Base-by-base conservation (phyloP, 2,888 invertebrate genomes). In the Drosophila yooni region DNA sequence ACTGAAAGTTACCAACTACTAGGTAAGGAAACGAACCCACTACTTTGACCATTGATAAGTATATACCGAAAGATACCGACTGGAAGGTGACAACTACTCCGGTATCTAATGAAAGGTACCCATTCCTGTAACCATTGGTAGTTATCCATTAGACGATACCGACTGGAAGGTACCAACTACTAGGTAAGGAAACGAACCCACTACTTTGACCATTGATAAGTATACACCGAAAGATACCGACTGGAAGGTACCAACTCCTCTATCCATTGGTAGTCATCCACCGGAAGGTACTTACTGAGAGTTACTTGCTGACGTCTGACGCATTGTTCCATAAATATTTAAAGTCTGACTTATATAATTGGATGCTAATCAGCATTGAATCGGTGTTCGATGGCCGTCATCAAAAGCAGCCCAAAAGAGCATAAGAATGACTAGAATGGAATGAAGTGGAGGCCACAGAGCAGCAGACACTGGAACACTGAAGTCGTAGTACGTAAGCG, bases 351-450 rank as follows among this genome's bases (percentile, higher is more conserved):
- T 15, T 8, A 15, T 15, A 15, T 46, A 25, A 46, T 25, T 15
- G 46, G 25, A 2, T 15, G 46, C 4, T 8, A 21, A 46, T 25
- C 46, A 46, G 7, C 3, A 15, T 25, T 25, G 46, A 46, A 25
- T 46, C 15, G 7, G 25, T 25, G 15, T 15, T 4, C n/a, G 34
- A 52, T 43, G 43, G n/a, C 6, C 27, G 43, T 33, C 69, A 36
- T 13, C 53, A 69, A 43, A 57, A 52, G 66, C 52, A 57, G 31
- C 38, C 18, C n/a, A 46, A 46, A 75, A 80, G 60, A 70, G 57
- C 63, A 70, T 50, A 70, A 74, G 69, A 79, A 65, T 65, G 48
- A 46, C 59, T 53, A 48, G 43, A 57, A 52, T 51, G 64, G 46
- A 25, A 25, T 25, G 11, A 43, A 43, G 43, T 43, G 43, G 43